A percentile compares a stretch with the other conserved stretches of the same genome.
Evolutionary conservation across 2,888 invertebrate genomes (phyloP).

Genomic region (Eustalomyia histrio): DNA sequence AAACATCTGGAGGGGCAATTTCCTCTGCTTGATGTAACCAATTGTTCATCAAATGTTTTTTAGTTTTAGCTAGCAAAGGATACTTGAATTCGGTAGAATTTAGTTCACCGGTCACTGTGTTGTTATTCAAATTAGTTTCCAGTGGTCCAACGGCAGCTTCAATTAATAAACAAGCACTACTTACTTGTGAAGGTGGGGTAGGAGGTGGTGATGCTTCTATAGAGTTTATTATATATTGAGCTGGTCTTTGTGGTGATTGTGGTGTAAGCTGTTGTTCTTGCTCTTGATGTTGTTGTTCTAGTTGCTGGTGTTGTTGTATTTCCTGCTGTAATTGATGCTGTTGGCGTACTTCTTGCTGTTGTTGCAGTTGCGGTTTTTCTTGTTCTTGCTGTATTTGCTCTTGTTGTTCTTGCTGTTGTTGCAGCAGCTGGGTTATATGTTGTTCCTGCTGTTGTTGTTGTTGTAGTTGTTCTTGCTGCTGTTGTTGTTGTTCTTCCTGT

Average conservation of each 20-base stretch:
- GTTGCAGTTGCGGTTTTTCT: conserved; percentile 25
- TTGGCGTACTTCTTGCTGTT: conserved; percentile 1
- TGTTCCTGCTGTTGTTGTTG: conserved; percentile 27
- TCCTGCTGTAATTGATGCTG: conserved; percentile 57
- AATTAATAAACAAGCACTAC: conserved; percentile 89
- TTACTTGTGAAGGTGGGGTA: conserved; percentile 80
- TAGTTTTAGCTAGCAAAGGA: conserved; percentile 87
- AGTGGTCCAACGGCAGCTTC: conserved; percentile 92
- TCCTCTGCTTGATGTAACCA: conserved; percentile 88
- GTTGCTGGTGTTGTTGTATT: not conserved
- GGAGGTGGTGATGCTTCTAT: conserved; percentile 71
- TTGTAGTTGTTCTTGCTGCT: conserved; percentile 60
- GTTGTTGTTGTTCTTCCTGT: not conserved
- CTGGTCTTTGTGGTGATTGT: conserved; percentile 66
- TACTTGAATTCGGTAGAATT: conserved; percentile 86
- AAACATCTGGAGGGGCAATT: not conserved
- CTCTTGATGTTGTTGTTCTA: conserved; percentile 62
- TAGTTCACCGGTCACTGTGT: conserved; percentile 36
- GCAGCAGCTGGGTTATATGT: not conserved
- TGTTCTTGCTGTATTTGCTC: conserved; percentile 21
- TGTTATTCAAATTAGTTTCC: conserved; percentile 77
- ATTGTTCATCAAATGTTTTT: conserved; percentile 93
- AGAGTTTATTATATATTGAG: conserved; percentile 51
- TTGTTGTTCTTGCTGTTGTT: conserved; percentile 60
- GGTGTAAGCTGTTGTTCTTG: conserved; percentile 27